phyloP scores from a whole-genome alignment of 1,140 invertebrate genomes.

The Euwallacea similis region DNA sequence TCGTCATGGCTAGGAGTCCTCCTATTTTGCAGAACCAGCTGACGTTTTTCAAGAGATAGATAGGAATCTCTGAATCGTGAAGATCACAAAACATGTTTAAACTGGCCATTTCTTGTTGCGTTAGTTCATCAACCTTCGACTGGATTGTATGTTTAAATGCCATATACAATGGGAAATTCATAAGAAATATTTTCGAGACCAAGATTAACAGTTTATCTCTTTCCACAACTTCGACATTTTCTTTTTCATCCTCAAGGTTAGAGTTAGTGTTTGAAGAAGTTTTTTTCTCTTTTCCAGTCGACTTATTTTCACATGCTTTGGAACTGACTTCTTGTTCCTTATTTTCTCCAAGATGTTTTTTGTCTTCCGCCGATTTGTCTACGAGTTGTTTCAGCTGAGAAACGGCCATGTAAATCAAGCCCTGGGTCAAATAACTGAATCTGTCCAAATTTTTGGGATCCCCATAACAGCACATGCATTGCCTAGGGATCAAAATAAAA shows the following conservation, averaged over 20 bases:
- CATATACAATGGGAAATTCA: constrained; percentile 90
- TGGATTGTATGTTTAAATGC: constrained; percentile 85
- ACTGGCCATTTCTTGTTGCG: constrained; percentile 74
- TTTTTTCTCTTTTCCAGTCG: constrained; percentile 39
- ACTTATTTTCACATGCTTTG: constrained; percentile 10
- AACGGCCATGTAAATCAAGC: constrained; percentile 72
- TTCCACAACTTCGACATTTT: constrained; percentile 58
- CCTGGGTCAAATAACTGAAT: constrained; percentile 83
- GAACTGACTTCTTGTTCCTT: constrained; percentile 3
- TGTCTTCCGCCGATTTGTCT: constrained; percentile 52
- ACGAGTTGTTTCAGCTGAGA: constrained; percentile 72
- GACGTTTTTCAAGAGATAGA: constrained; percentile 85
- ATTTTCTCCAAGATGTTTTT: background rate
- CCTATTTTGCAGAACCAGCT: constrained; percentile 89
- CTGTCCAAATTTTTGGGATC: constrained; percentile 88
- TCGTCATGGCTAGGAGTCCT: constrained; percentile 81
- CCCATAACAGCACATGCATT: constrained; percentile 91
- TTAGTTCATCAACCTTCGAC: constrained; percentile 74
- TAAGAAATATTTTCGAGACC: constrained; percentile 77
- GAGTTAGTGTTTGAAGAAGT: constrained; percentile 12
- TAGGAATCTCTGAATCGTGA: constrained; percentile 89
- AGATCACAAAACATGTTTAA: constrained; percentile 86
- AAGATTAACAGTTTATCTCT: constrained; percentile 77
- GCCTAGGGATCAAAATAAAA: constrained; percentile 56
- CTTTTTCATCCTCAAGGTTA: constrained; percentile 45